Evolutionary conservation across 2,888 invertebrate species (phyloP).

Genomic region (Hofmannophila pseudospretella): DNA sequence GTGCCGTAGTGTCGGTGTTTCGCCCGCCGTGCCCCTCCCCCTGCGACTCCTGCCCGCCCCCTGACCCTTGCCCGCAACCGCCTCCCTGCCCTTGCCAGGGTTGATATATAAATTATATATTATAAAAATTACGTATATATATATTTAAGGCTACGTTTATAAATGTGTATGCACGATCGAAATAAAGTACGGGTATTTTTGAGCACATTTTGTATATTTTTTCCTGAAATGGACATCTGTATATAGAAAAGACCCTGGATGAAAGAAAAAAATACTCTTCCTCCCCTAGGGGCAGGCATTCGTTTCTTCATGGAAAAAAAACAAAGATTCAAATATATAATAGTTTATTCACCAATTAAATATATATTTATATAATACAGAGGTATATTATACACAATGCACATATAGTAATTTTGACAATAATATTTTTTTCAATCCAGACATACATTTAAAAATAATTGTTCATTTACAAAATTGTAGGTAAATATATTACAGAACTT

Average conservation of each 20-base stretch:
- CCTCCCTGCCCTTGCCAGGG: slow-evolving; percentile 3
- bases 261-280: too few relatives aligned
- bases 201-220: slow-evolving; percentile 20
- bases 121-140: slow-evolving; percentile 17
- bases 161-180: slow-evolving; percentile 36
- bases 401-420: slow-evolving; percentile 2
- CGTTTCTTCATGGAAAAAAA: slow-evolving; percentile 8
- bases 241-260: too few relatives aligned
- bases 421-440: slow-evolving; percentile 19
- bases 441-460: slow-evolving; percentile 4
- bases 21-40: neutral
- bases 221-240: neutral
- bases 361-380: too few relatives aligned
- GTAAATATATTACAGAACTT: too few relatives aligned
- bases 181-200: slow-evolving; percentile 49
- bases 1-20: slow-evolving; percentile 18
- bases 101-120: slow-evolving; percentile 4
- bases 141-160: slow-evolving; percentile 46
- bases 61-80: slow-evolving; percentile 9
- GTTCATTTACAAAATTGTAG: too few relatives aligned
- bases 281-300: too few relatives aligned
- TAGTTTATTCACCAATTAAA: slow-evolving; percentile 7
- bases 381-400: too few relatives aligned
- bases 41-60: slow-evolving; percentile 3
- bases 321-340: slow-evolving; percentile 15